Evolutionary conservation across 1,140 invertebrate species (phyloP).

Genomic region (Penaeus japonicus): DNA sequence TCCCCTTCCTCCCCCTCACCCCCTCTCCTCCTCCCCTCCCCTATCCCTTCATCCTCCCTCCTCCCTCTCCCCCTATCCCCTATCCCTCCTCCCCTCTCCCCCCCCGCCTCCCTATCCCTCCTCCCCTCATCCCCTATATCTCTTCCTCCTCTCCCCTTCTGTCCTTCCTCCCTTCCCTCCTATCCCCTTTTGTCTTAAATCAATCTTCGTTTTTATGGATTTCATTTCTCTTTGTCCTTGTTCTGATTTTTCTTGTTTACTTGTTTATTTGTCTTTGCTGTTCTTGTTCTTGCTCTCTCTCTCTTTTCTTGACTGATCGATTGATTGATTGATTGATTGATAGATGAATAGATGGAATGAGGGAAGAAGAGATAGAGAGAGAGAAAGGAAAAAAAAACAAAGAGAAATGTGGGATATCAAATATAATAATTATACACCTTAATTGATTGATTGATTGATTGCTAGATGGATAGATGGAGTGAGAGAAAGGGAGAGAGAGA

Average conservation of each 20-base stretch:
- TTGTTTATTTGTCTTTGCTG: background rate
- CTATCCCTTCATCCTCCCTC: background rate
- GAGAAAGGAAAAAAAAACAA: no score
- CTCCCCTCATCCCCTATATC: background rate
- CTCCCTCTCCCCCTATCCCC: background rate
- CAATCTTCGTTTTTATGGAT: no score
- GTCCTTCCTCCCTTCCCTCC: no score
- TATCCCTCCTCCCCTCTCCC: background rate
- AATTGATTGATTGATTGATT: background rate
- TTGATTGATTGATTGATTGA: no score
- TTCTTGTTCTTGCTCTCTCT: background rate
- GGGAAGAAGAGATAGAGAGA: no score
- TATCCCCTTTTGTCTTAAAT: no score
- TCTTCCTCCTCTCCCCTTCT: background rate
- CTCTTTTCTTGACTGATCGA: no score
- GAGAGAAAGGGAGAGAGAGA: background rate
- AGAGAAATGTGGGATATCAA: no score
- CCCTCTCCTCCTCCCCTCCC: background rate
- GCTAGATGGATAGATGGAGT: background rate
- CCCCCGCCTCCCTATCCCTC: background rate
- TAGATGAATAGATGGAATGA: no score
- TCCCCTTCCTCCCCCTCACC: background rate
- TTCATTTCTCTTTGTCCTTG: background rate
- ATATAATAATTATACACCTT: no score
- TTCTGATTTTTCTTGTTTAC: background rate